Percentiles rank a stretch among this genome's conserved stretches.
phyloP scores from a whole-genome alignment of 2,888 invertebrate species.

The Chymomyza procnemis region DNA sequence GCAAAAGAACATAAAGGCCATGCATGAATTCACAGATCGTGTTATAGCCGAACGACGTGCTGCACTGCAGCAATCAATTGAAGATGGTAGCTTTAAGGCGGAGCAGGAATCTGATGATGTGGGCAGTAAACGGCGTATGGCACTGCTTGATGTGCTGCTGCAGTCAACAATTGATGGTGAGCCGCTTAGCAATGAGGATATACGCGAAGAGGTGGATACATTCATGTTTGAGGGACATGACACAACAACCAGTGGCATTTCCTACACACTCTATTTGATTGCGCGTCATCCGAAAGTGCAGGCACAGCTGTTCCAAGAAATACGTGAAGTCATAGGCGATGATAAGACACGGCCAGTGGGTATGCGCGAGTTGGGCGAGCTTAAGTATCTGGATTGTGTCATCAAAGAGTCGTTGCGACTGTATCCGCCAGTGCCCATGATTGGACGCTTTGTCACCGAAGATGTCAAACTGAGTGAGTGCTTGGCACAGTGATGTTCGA shows the following conservation, averaged over 20 bases:
- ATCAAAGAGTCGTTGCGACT: constrained; percentile 84
- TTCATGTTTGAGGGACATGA: constrained; percentile 81
- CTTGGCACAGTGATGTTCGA: no score
- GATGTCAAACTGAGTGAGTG: constrained; percentile 80
- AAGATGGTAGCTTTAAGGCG: constrained; percentile 15
- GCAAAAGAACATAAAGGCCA: constrained; percentile 41
- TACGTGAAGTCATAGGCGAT: constrained; percentile 62
- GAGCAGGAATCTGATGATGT: constrained; percentile 48
- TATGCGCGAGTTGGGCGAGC: constrained; percentile 62
- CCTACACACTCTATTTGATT: constrained; percentile 69
- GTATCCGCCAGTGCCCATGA: constrained; percentile 83
- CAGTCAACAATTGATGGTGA: constrained; percentile 81
- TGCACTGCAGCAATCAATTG: constrained; percentile 41
- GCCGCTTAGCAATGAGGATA: constrained; percentile 80
- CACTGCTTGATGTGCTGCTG: constrained; percentile 84
- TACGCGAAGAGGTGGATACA: constrained; percentile 85
- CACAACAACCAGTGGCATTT: constrained; percentile 74
- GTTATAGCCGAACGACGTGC: constrained; percentile 60
- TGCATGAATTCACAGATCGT: constrained; percentile 73
- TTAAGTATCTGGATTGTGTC: constrained; percentile 81
- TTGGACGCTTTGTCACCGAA: constrained; percentile 80
- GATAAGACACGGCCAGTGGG: constrained; percentile 42
- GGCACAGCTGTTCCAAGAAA: constrained; percentile 62
- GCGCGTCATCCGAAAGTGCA: constrained; percentile 71
- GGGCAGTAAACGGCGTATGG: constrained; percentile 82